Conservation (phyloP, 1,140 invertebrate species). For the Drosophila elegans region DNA sequence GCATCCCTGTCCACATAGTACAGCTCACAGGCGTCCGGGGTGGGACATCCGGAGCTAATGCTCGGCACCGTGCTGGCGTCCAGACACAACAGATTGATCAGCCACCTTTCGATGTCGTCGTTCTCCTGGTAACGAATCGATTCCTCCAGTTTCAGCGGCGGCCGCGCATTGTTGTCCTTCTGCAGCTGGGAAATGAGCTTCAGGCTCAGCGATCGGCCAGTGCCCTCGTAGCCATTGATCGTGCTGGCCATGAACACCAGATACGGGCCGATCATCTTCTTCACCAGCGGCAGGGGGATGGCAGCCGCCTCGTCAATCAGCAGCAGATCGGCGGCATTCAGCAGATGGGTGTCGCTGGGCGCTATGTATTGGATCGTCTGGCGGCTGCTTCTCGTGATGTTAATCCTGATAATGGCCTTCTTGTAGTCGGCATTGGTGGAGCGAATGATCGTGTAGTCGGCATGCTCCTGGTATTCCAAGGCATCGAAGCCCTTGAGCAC, state of each 20-base stretch:
- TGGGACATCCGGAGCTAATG: conserved; percentile 92
- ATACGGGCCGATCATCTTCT: conserved; percentile 95
- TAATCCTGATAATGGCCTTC: conserved; percentile 97
- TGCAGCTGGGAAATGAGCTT: conserved; percentile 97
- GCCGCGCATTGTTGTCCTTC: conserved; percentile 86
- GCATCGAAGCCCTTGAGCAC: conserved; percentile 98
- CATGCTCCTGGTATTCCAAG: conserved; percentile 97
- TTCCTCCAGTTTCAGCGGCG: conserved; percentile 92
- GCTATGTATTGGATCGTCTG: conserved; percentile 99
- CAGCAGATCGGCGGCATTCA: conserved; percentile 97
- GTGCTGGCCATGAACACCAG: conserved; percentile 98
- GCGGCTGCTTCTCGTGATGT: conserved; percentile 95
- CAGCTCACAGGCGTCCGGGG: conserved; percentile 95
- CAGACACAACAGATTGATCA: conserved; percentile 96
- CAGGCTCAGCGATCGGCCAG: conserved; percentile 96
- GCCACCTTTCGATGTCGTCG: conserved; percentile 96
- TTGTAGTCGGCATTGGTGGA: conserved; percentile 98
- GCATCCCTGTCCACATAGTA: conserved; percentile 97
- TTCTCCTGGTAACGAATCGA: conserved; percentile 97
- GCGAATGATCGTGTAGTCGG: conserved; percentile 98
- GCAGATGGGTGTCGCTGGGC: conserved; percentile 94
- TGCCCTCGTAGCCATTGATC: conserved; percentile 99
- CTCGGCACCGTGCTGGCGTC: conserved; percentile 90
- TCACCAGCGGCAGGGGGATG: conserved; percentile 97
- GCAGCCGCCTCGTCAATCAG: conserved; percentile 99